phyloP scores from a whole-genome alignment of 2,797 vertebrate species.

The Morus bassanus region DNA sequence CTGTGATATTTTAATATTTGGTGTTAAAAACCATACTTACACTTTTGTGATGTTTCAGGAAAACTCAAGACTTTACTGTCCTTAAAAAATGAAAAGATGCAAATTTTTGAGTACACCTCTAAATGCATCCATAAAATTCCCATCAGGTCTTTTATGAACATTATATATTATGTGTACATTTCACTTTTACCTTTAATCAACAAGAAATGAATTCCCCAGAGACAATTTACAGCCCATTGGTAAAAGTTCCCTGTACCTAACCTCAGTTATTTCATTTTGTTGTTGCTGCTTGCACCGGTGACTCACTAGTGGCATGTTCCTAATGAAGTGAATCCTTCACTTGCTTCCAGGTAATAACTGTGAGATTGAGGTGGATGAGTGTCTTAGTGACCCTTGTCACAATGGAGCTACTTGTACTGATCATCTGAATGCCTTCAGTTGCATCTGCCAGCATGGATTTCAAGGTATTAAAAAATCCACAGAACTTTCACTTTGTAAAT shows the following conservation, averaged over 20 bases:
- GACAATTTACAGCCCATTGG: neutral
- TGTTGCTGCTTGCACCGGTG: neutral
- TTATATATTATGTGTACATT: neutral
- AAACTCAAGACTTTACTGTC: neutral
- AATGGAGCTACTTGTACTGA: constrained; percentile 78
- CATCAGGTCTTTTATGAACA: neutral
- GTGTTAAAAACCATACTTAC: neutral
- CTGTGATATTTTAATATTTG: neutral
- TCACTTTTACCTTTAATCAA: neutral
- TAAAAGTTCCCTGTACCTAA: neutral
- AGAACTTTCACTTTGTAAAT: neutral
- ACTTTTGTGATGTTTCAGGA: neutral
- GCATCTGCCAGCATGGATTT: constrained; percentile 77
- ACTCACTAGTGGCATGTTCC: neutral
- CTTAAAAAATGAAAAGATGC: neutral
- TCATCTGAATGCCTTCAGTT: constrained; percentile 79
- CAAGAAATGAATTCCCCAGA: neutral
- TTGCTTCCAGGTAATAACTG: constrained; percentile 79
- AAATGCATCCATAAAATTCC: neutral
- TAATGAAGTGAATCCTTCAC: constrained; percentile 41
- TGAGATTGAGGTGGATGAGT: constrained; percentile 84
- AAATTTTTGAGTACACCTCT: neutral
- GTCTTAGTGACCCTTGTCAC: constrained; percentile 79
- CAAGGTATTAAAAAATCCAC: constrained; percentile 71
- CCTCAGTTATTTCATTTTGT: neutral